Evolutionary conservation across 2,797 vertebrate species (phyloP), one percentile per base, ranked within the genome.

Genomic region (Tokudaia muenninki): DNA sequence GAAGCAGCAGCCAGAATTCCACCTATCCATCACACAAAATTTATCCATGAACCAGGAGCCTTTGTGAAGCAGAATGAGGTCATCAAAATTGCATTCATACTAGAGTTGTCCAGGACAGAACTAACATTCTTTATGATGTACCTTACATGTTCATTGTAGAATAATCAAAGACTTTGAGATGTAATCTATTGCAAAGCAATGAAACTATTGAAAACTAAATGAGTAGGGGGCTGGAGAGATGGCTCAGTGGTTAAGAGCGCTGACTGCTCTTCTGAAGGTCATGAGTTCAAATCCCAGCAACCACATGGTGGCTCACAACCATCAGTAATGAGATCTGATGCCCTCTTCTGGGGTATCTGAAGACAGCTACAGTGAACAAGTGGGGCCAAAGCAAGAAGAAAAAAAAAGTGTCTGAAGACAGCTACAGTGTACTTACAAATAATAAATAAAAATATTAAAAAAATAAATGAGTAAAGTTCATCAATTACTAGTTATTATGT

Each of bases 401-500:
- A n/a, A n/a, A n/a, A n/a, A n/a, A n/a, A n/a, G n/a, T n/a, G n/a
- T n/a, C n/a, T n/a, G n/a, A n/a, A n/a, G n/a, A n/a, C n/a, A n/a
- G n/a, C n/a, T n/a, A n/a, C n/a, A n/a, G n/a, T n/a, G n/a, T n/a
- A n/a, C n/a, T n/a, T n/a, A n/a, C n/a, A n/a, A n/a, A n/a, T n/a
- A n/a, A n/a, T n/a, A n/a, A n/a, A n/a, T n/a, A n/a, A n/a, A n/a
- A n/a, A n/a, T n/a, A n/a, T n/a, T n/a, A n/a, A n/a, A 74, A 6
- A 26, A 80, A 7, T 61, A 10, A 80, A 37, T 29, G 57, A 93
- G 82, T 65, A 89, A 12, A 83, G 8, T 57, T 94, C 29, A 31
- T 84, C n/a, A 72, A 5, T 92, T 63, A 86, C 9, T 26, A 89
- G 44, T 50, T 96, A 21, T 93, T 90, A 90, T 34, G 24, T 74